A percentile compares a stretch with the other conserved stretches of the same genome.
Conservation (phyloP, 2,113 vertebrate species). For the Phalacrocorax pelagicus region DNA sequence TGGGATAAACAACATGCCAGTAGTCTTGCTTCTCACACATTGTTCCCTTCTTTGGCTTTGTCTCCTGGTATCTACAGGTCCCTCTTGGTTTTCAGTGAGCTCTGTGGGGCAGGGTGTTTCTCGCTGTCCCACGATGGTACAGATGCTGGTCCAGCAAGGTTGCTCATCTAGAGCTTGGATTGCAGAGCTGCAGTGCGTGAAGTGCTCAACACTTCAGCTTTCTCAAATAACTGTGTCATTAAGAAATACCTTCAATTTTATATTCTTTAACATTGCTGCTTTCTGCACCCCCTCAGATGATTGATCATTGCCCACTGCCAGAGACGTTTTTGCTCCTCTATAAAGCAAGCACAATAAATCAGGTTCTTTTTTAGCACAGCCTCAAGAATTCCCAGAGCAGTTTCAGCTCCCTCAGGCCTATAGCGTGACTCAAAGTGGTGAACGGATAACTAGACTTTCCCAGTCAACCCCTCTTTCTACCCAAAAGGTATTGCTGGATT, state of each 20-base stretch:
- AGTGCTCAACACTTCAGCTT: fast-evolving
- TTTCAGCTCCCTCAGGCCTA: background rate
- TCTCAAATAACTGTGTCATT: background rate
- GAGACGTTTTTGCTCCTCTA: background rate
- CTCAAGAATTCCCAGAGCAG: background rate
- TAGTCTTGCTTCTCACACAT: background rate
- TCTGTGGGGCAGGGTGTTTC: background rate
- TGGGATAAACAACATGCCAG: fast-evolving
- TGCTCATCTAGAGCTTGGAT: background rate
- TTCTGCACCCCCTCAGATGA: background rate
- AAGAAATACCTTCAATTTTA: background rate
- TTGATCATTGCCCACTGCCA: background rate
- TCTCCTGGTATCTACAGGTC: background rate
- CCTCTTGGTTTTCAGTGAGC: background rate
- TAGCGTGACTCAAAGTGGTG: background rate
- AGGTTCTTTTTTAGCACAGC: background rate
- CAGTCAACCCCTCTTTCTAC: background rate
- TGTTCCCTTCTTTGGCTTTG: background rate
- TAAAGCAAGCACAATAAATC: background rate
- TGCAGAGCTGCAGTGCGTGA: background rate
- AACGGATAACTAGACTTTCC: background rate
- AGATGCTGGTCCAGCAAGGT: background rate
- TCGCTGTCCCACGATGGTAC: background rate
- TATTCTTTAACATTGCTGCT: background rate
- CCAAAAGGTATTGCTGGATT: background rate